Percentiles rank a stretch among this genome's conserved stretches.
These are phyloP conservation scores for Oryctes rhinoceros DNA, from an alignment of 1,140 invertebrate species.

Conservation along the genomic window DNA sequence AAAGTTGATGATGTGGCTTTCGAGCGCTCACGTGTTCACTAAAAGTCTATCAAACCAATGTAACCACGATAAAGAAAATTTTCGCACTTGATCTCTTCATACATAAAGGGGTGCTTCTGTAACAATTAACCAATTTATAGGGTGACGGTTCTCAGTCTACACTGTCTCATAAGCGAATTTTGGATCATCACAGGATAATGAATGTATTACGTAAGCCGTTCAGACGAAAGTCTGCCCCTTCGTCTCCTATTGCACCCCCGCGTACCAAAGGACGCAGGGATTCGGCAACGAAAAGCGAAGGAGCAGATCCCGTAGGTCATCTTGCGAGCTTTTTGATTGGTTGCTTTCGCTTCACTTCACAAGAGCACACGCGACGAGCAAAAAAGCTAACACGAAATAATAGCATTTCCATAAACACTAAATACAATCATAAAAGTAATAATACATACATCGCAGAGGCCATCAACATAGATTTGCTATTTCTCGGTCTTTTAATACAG, in stretches of 20 bases:
- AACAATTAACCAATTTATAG: slow-evolving; percentile 49
- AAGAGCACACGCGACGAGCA: slow-evolving; percentile 58
- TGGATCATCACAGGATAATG: slow-evolving; percentile 61
- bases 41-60: too few species aligned
- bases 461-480: neutral
- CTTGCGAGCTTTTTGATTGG: neutral
- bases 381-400: neutral
- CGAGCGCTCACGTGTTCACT: too few species aligned
- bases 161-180: slow-evolving; percentile 50
- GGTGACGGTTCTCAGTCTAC: slow-evolving; percentile 55
- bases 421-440: neutral
- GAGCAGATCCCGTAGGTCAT: slow-evolving; percentile 57
- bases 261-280: slow-evolving; percentile 61
- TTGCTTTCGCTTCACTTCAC: neutral
- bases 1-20: too few species aligned
- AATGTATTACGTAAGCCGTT: slow-evolving; percentile 71
- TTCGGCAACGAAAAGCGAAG: slow-evolving; percentile 61
- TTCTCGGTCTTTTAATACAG: too few species aligned
- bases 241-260: slow-evolving; percentile 66
- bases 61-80: neutral
- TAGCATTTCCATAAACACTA: slow-evolving; percentile 1
- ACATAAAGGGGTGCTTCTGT: slow-evolving; percentile 31
- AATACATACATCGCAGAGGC: neutral
- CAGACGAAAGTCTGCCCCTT: slow-evolving; percentile 71
- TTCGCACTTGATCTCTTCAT: neutral